These are phyloP conservation scores for Procambarus virginalis DNA, from an alignment of 1,140 invertebrate genomes.

Conservation along the genomic window DNA sequence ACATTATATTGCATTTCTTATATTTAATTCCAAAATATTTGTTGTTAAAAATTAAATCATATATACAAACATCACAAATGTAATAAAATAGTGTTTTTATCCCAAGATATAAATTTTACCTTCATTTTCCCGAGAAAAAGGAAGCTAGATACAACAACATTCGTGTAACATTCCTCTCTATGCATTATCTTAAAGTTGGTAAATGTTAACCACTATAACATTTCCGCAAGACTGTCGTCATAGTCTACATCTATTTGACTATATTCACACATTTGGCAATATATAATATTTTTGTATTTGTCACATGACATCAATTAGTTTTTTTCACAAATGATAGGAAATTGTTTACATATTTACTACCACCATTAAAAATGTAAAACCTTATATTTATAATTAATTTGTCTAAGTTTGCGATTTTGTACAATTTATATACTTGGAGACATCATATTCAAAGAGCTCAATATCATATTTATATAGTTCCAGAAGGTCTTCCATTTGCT, in stretches of 20 bases:
- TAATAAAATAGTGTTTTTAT: not conserved
- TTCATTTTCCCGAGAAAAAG: not conserved
- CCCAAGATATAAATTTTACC: not conserved
- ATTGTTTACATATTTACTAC: not conserved
- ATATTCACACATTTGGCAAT: not conserved
- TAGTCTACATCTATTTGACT: not conserved
- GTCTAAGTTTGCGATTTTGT: not conserved
- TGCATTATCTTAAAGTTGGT: not conserved
- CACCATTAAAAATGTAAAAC: not conserved
- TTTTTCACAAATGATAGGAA: not conserved
- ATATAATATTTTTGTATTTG: not conserved
- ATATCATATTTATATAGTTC: constrained; percentile 69
- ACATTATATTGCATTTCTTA: not conserved
- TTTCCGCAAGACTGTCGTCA: not conserved
- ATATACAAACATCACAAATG: not conserved
- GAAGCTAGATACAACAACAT: not conserved
- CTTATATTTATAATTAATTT: not conserved
- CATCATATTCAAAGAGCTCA: constrained; percentile 70
- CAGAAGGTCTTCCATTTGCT: constrained; percentile 69
- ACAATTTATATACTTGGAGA: constrained; percentile 61
- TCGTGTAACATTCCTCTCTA: not conserved
- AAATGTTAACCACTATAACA: not conserved
- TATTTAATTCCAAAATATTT: not conserved
- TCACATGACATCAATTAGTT: not conserved
- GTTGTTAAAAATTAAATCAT: not conserved